Evolutionary conservation across 2,113 vertebrate genomes (phyloP), one percentile per base, ranked within the genome.

Genomic region (Benitochromis conjunctus): DNA sequence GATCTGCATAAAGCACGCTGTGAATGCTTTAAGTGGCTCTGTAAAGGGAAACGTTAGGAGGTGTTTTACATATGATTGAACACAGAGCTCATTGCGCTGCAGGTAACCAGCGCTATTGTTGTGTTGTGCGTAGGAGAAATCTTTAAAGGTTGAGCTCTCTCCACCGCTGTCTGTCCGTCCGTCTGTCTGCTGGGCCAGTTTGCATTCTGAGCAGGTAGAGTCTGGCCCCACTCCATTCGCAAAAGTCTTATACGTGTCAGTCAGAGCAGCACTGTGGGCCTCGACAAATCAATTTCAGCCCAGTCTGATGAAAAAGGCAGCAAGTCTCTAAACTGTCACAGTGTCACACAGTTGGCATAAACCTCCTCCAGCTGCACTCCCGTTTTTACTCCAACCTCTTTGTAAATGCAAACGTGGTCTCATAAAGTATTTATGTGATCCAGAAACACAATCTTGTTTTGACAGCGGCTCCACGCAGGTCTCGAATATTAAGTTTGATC

Each of bases 271-370:
- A 83, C 89, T 43, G 84, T 34, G 5, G 41, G 87, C 86, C 86
- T 69, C 38, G 66, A 91, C 90, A 91, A 94, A 93, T 93, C 91
- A 88, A 94, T 94, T 92, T 82, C 62, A 69, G 88, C 77, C 69
- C 55, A 34, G 81, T 48, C 62, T 91, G 88, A 88, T 88, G 90
- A 93, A 92, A 89, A 92, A 86, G 84, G 71, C 83, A 82, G 89
- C 55, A 86, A 89, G 83, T 71, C 85, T 86, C 77, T 82, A 77
- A 91, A 85, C 51, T 85, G 80, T 85, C 90, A 84, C 74, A 0
- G 21, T 77, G 76, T 64, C 51, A 29, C 81, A 77, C n/a, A 12
- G 80, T 51, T 57, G 24, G 54, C 79, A 18, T 54, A 62, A 84
- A 84, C 48, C 80, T 11, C 55, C 81, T 36, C 3, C 29, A 85